Evolutionary conservation across 2,888 invertebrate species (phyloP).

Genomic region (Clivina fossor): DNA sequence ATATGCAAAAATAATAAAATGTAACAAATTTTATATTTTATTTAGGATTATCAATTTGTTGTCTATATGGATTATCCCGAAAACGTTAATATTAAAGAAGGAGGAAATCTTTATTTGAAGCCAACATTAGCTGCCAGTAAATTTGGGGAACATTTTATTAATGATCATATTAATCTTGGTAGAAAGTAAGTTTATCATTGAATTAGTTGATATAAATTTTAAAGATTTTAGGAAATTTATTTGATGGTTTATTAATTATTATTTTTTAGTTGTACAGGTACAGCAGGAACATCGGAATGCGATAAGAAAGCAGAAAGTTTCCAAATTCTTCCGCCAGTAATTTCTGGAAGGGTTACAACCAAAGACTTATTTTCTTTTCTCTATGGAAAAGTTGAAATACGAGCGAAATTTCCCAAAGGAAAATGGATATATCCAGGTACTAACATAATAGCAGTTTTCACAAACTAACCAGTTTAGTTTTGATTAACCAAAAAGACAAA

Average conservation of each 20-base stretch:
- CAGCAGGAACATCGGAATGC: constrained; percentile 51
- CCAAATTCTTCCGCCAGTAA: constrained; percentile 68
- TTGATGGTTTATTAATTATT: neutral
- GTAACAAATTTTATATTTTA: constrained; percentile 28
- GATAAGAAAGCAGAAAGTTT: constrained; percentile 53
- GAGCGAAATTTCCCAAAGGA: constrained; percentile 72
- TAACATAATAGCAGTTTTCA: neutral
- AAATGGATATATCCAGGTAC: constrained; percentile 79
- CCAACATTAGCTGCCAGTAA: constrained; percentile 61
- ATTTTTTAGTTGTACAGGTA: constrained; percentile 54
- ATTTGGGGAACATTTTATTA: constrained; percentile 58
- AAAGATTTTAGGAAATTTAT: constrained; percentile 20
- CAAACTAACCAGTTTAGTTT: neutral
- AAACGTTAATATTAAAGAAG: constrained; percentile 57
- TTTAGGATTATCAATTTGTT: constrained; percentile 71
- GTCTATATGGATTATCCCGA: constrained; percentile 62
- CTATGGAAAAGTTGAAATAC: constrained; percentile 69
- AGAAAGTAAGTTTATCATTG: constrained; percentile 50
- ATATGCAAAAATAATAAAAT: too few relatives aligned
- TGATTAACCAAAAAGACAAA: too few relatives aligned
- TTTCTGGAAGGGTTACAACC: constrained; percentile 65
- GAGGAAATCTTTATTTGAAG: constrained; percentile 61
- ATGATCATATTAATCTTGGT: constrained; percentile 46
- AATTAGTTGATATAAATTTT: constrained; percentile 63
- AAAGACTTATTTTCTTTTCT: constrained; percentile 65